phyloP scores from a whole-genome alignment of 2,888 invertebrate species.

The Calliopum simillimum region DNA sequence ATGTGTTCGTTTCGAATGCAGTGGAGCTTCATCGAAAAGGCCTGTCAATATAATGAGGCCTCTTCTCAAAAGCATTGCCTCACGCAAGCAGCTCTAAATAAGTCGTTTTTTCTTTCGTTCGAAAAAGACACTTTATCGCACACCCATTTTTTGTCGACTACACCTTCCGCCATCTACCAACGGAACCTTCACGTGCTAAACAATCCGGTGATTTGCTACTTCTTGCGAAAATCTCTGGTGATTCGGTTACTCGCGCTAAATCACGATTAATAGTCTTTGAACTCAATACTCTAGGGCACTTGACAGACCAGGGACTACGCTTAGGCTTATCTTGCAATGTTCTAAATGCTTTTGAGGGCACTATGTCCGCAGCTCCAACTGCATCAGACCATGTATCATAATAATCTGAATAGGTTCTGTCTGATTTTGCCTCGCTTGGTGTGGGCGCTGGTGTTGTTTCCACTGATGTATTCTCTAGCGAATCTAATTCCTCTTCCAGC shows the following conservation, averaged over 20 bases:
- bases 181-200: slow-evolving; percentile 58
- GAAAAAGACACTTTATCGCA: neutral
- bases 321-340: slow-evolving; percentile 68
- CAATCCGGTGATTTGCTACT: slow-evolving; percentile 62
- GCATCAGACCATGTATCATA: slow-evolving; percentile 70
- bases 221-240: slow-evolving; percentile 60
- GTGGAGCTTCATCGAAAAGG: too few relatives aligned
- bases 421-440: slow-evolving; percentile 63
- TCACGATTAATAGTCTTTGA: slow-evolving; percentile 71
- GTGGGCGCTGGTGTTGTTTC: slow-evolving; percentile 69
- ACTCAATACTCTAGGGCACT: slow-evolving; percentile 74
- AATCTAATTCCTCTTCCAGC: slow-evolving; percentile 71
- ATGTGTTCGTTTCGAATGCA: too few relatives aligned
- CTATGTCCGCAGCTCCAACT: slow-evolving; percentile 65
- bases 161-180: slow-evolving; percentile 59
- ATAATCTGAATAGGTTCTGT: slow-evolving; percentile 70
- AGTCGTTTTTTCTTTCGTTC: neutral
- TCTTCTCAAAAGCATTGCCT: too few relatives aligned
- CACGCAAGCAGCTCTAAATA: neutral
- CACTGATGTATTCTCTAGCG: slow-evolving; percentile 66
- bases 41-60: too few relatives aligned
- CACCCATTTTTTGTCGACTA: slow-evolving; percentile 47
- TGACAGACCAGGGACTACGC: slow-evolving; percentile 70
- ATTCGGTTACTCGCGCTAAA: slow-evolving; percentile 67
- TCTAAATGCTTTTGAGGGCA: slow-evolving; percentile 73